Evolutionary conservation across 2,797 vertebrate genomes (phyloP).

Genomic region (Gorsachius magnificus): DNA sequence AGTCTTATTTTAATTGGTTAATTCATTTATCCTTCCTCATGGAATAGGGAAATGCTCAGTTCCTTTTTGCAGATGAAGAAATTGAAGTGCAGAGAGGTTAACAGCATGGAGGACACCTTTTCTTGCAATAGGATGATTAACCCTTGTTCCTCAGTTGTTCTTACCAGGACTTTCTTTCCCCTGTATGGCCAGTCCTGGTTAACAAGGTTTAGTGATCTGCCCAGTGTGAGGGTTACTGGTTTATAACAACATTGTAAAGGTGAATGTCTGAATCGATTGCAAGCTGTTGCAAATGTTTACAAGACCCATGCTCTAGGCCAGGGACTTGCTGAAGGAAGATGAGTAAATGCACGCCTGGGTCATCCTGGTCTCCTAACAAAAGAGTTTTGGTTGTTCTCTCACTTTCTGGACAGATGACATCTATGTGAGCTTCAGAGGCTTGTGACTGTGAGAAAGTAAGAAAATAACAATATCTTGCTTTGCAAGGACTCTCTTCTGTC

Average conservation of each 20-base stretch:
- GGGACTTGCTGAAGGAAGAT: neutral
- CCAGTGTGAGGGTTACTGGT: neutral
- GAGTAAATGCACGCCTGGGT: neutral
- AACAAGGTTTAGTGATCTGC: neutral
- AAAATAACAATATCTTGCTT: neutral
- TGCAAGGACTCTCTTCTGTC: neutral
- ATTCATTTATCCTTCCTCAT: neutral
- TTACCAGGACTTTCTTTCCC: neutral
- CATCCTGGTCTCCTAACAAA: neutral
- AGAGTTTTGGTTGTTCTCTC: neutral
- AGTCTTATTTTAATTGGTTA: neutral
- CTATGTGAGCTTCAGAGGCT: neutral
- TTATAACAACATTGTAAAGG: neutral
- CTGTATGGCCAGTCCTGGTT: neutral
- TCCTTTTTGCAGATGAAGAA: neutral
- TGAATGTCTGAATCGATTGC: neutral
- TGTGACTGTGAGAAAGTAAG: neutral
- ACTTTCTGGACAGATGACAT: neutral
- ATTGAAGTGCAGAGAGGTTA: neutral
- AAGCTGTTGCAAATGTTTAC: neutral
- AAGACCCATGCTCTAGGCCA: neutral
- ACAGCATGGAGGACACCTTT: neutral
- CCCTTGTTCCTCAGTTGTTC: neutral
- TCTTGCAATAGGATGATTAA: neutral
- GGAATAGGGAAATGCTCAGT: neutral